Evolutionary conservation across 35 echinoderm and acorn worm species (phyloP).

Genomic region (Strongylocentrotus purpuratus): DNA sequence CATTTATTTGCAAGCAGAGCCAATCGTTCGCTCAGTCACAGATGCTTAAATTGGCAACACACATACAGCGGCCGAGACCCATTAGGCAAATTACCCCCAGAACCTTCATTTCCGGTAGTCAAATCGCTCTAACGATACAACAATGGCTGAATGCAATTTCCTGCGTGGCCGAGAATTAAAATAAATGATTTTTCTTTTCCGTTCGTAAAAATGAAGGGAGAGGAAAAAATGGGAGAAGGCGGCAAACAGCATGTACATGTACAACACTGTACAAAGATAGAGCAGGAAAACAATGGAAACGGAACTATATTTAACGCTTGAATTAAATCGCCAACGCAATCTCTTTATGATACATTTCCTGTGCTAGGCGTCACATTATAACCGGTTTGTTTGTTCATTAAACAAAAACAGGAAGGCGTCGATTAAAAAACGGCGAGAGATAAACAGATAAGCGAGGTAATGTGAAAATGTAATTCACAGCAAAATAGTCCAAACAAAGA

Average conservation of each 20-base stretch:
- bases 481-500: background rate
- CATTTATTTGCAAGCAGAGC: background rate
- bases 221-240: background rate
- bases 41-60: slow-evolving; percentile 10
- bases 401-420: background rate
- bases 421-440: background rate
- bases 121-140: background rate
- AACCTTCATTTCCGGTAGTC: slow-evolving; percentile 29
- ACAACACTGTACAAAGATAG: background rate
- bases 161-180: background rate
- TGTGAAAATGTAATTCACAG: background rate
- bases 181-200: background rate
- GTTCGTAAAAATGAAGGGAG: background rate
- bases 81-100: slow-evolving; percentile 19
- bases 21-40: background rate
- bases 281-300: background rate
- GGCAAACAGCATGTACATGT: background rate
- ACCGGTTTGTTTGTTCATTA: background rate
- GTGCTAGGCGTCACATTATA: background rate
- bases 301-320: background rate
- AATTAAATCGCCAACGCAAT: background rate
- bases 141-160: slow-evolving; percentile 20
- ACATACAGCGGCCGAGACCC: background rate
- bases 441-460: background rate
- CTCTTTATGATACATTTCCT: slow-evolving; percentile 6